Base-by-base conservation (phyloP, 2,888 invertebrate genomes). In the Drosophila flavopinicola region DNA sequence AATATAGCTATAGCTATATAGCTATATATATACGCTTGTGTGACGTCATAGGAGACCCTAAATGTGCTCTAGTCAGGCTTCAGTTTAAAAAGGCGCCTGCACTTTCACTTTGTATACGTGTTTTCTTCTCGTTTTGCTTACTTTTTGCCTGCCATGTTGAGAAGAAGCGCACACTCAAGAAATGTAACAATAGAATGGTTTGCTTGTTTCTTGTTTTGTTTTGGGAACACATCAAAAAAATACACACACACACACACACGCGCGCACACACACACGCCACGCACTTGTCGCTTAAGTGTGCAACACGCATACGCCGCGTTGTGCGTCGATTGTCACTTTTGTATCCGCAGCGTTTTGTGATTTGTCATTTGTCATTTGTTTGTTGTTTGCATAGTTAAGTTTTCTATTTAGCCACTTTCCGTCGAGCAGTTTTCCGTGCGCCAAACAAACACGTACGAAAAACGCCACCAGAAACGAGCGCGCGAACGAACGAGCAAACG, bases 301-400 rank as follows among this genome's bases (percentile, higher is more conserved):
- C n/a, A 72, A 57, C 45, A 78, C 75, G 44, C 66, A 79, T 83
- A 72, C 79, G 79, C 54, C 66, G 44, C 60, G 76, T 83, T 75
- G 76, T 47, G 59, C 70, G 47, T 54, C 61, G 57, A 37, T 42
- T 49, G 33, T 38, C 52, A 45, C 48, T 56, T 38, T 35, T 47
- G 47, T 35, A 13, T 23, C 17, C 30, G 13, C 10, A 2, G 13
- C 11, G 11, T 32, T 56, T 27, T 10, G 7, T 20, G 15, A 17
- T 11, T 42, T 35, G 60, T n/a, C 20, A 54, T 44, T 58, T 52
- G 58, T 38, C 57, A 57, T 57, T 45, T 51, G 53, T 47, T 69
- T 68, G 51, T 41, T 53, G 11, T 37, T 29, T 32, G 20, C 13
- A 20, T 32, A 13, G 37, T 38, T 38, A 30, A 58, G 32, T 30